These are phyloP conservation scores for Brachionus plicatilis DNA, from an alignment of 1,140 invertebrate species.

Conservation along the genomic window DNA sequence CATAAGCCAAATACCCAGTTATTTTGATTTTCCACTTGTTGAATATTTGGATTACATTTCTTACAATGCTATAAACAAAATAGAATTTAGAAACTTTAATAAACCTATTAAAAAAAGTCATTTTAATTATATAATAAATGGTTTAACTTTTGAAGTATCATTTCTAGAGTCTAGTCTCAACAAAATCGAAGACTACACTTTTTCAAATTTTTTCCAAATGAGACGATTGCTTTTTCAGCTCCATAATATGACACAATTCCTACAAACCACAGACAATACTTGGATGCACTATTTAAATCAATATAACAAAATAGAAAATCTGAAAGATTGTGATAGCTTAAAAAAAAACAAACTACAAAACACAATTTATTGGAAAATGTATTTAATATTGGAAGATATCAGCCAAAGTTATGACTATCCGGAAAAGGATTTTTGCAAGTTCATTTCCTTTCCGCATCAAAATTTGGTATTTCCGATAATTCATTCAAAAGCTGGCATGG, in stretches of 20 bases:
- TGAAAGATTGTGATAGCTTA: neutral
- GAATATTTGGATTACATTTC: neutral
- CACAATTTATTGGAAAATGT: neutral
- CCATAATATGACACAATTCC: neutral
- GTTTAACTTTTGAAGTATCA: neutral
- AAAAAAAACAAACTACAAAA: neutral
- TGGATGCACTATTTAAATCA: neutral
- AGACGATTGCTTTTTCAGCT: neutral
- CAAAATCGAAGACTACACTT: neutral
- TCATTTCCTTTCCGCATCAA: neutral
- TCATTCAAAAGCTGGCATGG: neutral
- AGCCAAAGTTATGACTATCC: neutral
- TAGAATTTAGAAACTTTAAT: neutral
- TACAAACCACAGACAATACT: neutral
- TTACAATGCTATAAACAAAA: neutral
- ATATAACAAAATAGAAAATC: neutral
- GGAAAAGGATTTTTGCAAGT: neutral
- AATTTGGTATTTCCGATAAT: conserved; percentile 16
- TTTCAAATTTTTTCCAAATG: neutral
- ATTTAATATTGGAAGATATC: neutral
- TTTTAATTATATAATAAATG: neutral
- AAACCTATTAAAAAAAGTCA: neutral
- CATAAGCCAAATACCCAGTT: neutral
- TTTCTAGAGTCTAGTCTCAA: neutral
- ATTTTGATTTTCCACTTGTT: neutral